Base-by-base conservation (phyloP, 2,113 vertebrate species). In the Illadopsis cleaveri region DNA sequence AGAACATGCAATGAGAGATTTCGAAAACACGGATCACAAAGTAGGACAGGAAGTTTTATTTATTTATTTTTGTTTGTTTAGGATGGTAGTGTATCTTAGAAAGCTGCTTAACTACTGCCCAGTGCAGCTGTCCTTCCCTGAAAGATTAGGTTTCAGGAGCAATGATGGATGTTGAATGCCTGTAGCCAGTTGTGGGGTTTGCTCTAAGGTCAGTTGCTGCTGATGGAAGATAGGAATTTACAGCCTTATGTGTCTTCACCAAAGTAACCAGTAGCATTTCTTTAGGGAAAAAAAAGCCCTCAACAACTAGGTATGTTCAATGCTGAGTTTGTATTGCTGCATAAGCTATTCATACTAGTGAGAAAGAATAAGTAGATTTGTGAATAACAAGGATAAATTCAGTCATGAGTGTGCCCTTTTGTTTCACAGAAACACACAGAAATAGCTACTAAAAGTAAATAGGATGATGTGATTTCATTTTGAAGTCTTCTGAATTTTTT, bases 111-210 rank as follows among this genome's bases (percentile, higher is more conserved):
- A 97, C 93, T 94, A 86, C 96, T 97, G 93, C 94, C 91, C 81
- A 65, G 68, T 91, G 97, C 98, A 99, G 99, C 99, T 99, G 99
- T 99, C 98, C 97, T 98, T 98, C 96, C 93, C 97, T 97, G 97
- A 98, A 98, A 98, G 98, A 98, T 99, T 98, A 97, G 95, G 98
- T 99, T 99, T 99, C 99, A 97, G 96, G 88, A 98, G 97, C 97
- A 98, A 66, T 99, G 98, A 99, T 98, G 98, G 98, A 99, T 98
- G 98, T 98, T 98, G 97, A 97, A 98, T 97, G 98, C 97, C 98
- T 99, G 98, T 98, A 98, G 98, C 98, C 98, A 98, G 98, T 99
- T 99, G 98, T 98, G 98, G 98, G 97, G 97, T 97, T 98, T 97
- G 97, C 95, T 98, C 83, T 28, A 97, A 97, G 98, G 98, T 98